phyloP scores from a whole-genome alignment of 2,113 vertebrate genomes.

The Cyanistes caeruleus region DNA sequence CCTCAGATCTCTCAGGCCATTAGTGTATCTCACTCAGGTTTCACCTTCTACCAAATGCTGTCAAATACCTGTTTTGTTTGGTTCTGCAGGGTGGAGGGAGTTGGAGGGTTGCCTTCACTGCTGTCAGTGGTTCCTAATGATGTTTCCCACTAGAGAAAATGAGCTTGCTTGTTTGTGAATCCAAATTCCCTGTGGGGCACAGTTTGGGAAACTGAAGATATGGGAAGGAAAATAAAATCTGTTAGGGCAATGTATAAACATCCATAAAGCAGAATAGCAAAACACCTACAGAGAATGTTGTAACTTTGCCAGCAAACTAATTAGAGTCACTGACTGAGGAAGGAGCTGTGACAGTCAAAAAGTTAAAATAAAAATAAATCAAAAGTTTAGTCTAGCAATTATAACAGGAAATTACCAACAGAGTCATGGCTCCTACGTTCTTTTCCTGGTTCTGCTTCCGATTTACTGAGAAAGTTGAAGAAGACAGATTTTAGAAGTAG shows the following conservation, averaged over 20 bases:
- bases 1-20: neutral
- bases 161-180: conserved; percentile 28
- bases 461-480: neutral
- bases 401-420: neutral
- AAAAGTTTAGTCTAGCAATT: conserved; percentile 35
- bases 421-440: neutral
- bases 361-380: conserved; percentile 57
- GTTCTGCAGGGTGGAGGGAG: neutral
- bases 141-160: conserved; percentile 34
- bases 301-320: conserved; percentile 34
- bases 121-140: conserved; percentile 38
- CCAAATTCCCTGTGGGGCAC: neutral
- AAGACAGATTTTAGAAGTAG: neutral
- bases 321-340: conserved; percentile 4
- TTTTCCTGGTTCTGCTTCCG: conserved; percentile 26
- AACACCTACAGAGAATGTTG: conserved; percentile 36
- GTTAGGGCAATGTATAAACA: neutral
- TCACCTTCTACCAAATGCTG: neutral
- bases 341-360: neutral
- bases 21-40: neutral
- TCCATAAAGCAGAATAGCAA: conserved; percentile 8
- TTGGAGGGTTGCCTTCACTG: neutral
- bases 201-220: conserved; percentile 37
- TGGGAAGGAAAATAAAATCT: neutral
- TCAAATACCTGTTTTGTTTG: conserved; percentile 26